phyloP scores from a whole-genome alignment of 1,140 invertebrate genomes.

The Samia ricini region DNA sequence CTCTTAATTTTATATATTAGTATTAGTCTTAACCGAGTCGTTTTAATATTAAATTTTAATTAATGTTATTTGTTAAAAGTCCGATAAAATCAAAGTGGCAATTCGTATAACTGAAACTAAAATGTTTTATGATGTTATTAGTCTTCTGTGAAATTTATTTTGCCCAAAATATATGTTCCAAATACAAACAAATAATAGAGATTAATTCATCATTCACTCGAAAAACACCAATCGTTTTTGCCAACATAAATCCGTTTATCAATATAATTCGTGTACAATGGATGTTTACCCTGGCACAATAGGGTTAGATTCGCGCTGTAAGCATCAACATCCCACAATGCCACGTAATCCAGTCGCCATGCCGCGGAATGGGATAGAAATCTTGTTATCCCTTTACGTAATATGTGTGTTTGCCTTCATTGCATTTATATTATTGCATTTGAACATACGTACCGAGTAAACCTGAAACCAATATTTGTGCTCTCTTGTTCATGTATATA shows the following conservation, averaged over 20 bases:
- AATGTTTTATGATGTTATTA: too few species aligned
- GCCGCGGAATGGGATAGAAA: slow-evolving; percentile 14
- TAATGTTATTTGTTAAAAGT: too few species aligned
- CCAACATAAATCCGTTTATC: background rate
- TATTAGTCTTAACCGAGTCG: too few species aligned
- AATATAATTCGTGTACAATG: background rate
- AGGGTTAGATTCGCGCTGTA: slow-evolving; percentile 1
- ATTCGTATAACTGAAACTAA: too few species aligned
- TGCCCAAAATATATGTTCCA: too few species aligned
- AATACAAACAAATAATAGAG: too few species aligned
- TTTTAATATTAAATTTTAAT: too few species aligned
- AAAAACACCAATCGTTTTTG: background rate
- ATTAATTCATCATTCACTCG: background rate
- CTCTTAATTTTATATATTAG: too few species aligned
- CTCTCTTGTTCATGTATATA: too few species aligned
- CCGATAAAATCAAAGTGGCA: too few species aligned
- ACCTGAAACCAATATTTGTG: background rate
- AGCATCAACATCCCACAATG: slow-evolving; percentile 5
- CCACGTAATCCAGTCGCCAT: slow-evolving; percentile 14
- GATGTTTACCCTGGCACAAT: background rate
- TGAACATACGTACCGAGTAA: background rate
- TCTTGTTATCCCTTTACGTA: slow-evolving; percentile 11
- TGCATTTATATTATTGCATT: slow-evolving; percentile 9
- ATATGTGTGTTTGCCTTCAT: slow-evolving; percentile 1
- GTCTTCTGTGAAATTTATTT: too few species aligned